phyloP scores from a whole-genome alignment of 2,888 invertebrate species.

The Cerastoderma edule region DNA sequence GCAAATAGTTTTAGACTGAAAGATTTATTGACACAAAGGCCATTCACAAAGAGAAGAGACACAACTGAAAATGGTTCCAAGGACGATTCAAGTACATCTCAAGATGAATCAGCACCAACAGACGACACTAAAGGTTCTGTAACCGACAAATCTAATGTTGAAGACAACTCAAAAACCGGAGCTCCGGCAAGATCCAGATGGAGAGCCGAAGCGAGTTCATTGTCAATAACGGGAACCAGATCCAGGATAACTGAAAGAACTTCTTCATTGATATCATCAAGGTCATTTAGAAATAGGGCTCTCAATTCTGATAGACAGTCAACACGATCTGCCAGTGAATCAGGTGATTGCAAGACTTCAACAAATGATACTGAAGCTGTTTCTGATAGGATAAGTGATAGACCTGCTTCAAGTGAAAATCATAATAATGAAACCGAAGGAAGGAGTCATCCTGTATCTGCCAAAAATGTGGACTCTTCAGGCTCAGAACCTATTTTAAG shows the following conservation, averaged over 20 bases:
- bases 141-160: neutral
- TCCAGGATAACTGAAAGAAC: slow-evolving; percentile 47
- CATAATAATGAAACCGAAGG: no score
- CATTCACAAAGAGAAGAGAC: slow-evolving; percentile 38
- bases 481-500: slow-evolving; percentile 21
- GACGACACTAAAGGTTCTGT: neutral
- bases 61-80: slow-evolving; percentile 19
- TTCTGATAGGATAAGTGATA: neutral
- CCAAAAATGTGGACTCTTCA: no score
- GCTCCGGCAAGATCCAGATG: slow-evolving; percentile 42
- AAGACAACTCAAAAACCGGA: neutral
- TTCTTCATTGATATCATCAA: slow-evolving; percentile 48
- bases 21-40: slow-evolving; percentile 54
- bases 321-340: neutral
- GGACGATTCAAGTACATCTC: slow-evolving; percentile 23
- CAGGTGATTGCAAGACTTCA: no score
- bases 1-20: slow-evolving; percentile 59
- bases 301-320: slow-evolving; percentile 4
- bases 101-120: neutral
- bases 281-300: slow-evolving; percentile 36
- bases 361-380: neutral
- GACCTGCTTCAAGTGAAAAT: neutral
- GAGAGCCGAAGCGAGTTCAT: slow-evolving; percentile 40
- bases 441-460: no score
- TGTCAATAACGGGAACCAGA: slow-evolving; percentile 15